Evolutionary conservation across 1,140 invertebrate species (phyloP).

Genomic region (Drosophila ficusphila): DNA sequence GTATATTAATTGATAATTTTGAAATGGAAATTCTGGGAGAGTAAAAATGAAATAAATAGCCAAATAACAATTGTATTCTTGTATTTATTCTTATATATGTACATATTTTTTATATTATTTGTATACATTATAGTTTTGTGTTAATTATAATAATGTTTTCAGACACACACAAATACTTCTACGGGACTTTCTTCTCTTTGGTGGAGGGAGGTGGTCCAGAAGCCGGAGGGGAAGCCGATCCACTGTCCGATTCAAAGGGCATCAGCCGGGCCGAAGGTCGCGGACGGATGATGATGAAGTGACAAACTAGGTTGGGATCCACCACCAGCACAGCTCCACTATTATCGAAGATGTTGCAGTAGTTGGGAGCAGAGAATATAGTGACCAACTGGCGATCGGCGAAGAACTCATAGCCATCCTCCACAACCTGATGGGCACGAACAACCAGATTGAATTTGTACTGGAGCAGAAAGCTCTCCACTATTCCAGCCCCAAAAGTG

Average conservation of each 20-base stretch:
- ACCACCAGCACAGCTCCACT: constrained; percentile 99
- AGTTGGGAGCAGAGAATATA: constrained; percentile 89
- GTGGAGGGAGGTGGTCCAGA: background rate
- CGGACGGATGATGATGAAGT: constrained; percentile 85
- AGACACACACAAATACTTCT: too few relatives aligned
- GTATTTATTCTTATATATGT: background rate
- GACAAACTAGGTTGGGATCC: constrained; percentile 99
- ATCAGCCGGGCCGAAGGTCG: background rate
- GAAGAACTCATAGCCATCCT: constrained; percentile 99
- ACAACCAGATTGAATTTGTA: constrained; percentile 34
- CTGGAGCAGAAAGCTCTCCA: constrained; percentile 24
- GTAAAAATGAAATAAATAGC: too few relatives aligned
- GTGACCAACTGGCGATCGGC: constrained; percentile 98
- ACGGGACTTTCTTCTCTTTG: background rate
- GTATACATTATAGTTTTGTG: too few relatives aligned
- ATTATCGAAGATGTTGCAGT: constrained; percentile 97
- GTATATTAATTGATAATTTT: constrained; percentile 1
- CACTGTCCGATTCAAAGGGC: constrained; percentile 16
- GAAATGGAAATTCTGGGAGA: too few relatives aligned
- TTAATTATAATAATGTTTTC: too few relatives aligned
- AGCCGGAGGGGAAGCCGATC: background rate
- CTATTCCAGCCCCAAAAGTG: constrained; percentile 14
- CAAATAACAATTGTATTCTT: too few relatives aligned
- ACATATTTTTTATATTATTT: background rate
- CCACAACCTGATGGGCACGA: constrained; percentile 94